A percentile compares a stretch with the other conserved stretches of the same genome.
phyloP scores from a whole-genome alignment of 2,888 invertebrate genomes.

The Baccha elongata region DNA sequence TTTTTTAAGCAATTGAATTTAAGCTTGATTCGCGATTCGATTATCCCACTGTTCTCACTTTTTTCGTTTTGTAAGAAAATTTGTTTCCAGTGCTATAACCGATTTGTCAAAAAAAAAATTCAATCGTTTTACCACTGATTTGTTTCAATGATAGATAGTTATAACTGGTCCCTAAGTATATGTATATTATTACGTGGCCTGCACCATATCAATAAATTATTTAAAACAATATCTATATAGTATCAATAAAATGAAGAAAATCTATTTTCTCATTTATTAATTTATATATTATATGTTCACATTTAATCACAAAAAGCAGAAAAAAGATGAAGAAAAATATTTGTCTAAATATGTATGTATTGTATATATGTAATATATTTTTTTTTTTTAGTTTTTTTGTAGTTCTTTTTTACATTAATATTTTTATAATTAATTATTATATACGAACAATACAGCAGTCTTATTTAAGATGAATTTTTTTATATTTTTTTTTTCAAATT shows the following conservation, averaged over 20 bases:
- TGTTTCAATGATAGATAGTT: too few relatives aligned
- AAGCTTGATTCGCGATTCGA: too few relatives aligned
- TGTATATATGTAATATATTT: constrained; percentile 67
- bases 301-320: constrained; percentile 73
- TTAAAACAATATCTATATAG: constrained; percentile 5
- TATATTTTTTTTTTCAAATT: constrained; percentile 76
- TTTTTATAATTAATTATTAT: constrained; percentile 79
- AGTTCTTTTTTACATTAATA: constrained; percentile 76
- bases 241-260: constrained; percentile 71
- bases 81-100: too few relatives aligned
- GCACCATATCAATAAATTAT: background rate
- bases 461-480: constrained; percentile 81
- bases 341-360: constrained; percentile 70
- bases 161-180: too few relatives aligned
- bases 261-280: constrained; percentile 72
- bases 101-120: too few relatives aligned
- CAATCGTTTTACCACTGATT: too few relatives aligned
- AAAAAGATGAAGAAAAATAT: constrained; percentile 71
- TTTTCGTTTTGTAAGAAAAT: too few relatives aligned
- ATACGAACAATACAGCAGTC: constrained; percentile 83
- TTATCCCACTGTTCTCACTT: too few relatives aligned
- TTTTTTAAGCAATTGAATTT: too few relatives aligned
- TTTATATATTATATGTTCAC: constrained; percentile 72
- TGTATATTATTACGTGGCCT: too few relatives aligned
- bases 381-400: constrained; percentile 68